A percentile compares a stretch with the other conserved stretches of the same genome.
Evolutionary conservation across 1,140 invertebrate genomes (phyloP).

Genomic region (Oncopeltus fasciatus): DNA sequence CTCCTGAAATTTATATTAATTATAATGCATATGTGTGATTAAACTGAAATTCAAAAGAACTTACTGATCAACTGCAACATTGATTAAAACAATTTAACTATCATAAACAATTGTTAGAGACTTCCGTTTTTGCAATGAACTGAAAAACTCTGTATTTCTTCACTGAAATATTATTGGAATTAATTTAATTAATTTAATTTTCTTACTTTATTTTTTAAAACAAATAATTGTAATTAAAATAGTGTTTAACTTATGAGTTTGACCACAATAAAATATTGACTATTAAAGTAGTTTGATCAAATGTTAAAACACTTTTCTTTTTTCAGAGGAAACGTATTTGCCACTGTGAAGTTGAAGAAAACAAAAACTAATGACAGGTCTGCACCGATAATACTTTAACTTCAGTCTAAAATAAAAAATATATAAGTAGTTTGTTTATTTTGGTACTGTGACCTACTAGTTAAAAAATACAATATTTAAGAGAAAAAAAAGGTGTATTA

Average conservation of each 20-base stretch:
- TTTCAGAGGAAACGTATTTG: constrained; percentile 66
- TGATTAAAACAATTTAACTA: no score
- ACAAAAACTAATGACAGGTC: constrained; percentile 72
- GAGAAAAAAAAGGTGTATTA: background rate
- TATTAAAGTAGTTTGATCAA: no score
- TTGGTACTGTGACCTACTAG: no score
- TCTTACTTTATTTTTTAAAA: background rate
- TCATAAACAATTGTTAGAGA: no score
- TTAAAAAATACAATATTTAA: background rate
- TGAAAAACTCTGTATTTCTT: background rate
- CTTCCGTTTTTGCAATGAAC: no score
- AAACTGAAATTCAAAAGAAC: no score
- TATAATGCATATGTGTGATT: no score
- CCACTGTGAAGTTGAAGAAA: constrained; percentile 72
- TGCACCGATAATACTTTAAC: constrained; percentile 45
- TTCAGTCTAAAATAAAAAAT: background rate
- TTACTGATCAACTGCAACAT: no score
- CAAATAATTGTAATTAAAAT: background rate
- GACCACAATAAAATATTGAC: no score
- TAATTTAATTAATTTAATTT: background rate
- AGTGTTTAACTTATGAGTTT: background rate
- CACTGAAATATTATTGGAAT: background rate
- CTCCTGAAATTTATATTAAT: no score
- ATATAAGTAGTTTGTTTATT: background rate
- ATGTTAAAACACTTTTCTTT: no score